These are phyloP conservation scores for Mugil cephalus DNA, from an alignment of 2,113 vertebrate genomes.

Conservation along the genomic window DNA sequence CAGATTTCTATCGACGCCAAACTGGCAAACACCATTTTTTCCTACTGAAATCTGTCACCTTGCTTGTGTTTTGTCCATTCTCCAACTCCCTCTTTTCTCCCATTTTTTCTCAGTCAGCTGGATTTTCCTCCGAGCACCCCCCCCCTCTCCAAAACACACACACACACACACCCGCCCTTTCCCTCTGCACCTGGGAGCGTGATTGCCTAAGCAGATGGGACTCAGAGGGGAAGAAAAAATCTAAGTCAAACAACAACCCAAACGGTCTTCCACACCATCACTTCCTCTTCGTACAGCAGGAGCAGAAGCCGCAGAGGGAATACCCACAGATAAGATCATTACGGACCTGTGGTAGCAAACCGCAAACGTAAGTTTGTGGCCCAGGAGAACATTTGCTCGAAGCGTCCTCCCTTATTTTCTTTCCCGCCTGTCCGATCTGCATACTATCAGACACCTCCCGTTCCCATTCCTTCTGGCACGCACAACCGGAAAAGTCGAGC, in stretches of 20 bases:
- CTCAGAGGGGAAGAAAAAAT: constrained; percentile 69
- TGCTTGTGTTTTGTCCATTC: constrained; percentile 42
- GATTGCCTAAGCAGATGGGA: constrained; percentile 81
- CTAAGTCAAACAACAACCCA: constrained; percentile 72
- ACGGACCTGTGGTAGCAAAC: constrained; percentile 14
- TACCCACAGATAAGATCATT: constrained; percentile 61
- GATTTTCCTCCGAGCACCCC: constrained; percentile 39
- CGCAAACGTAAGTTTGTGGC: constrained; percentile 22
- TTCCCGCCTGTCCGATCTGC: constrained; percentile 46
- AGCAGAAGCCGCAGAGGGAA: constrained; percentile 59
- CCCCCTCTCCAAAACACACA: background rate
- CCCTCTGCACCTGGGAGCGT: constrained; percentile 76
- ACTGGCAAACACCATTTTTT: constrained; percentile 5
- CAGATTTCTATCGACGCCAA: constrained; percentile 26
- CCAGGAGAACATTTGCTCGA: constrained; percentile 14
- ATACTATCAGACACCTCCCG: constrained; percentile 61
- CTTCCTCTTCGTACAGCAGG: constrained; percentile 59
- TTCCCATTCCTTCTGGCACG: constrained; percentile 52
- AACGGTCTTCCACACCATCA: constrained; percentile 60
- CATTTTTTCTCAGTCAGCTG: constrained; percentile 62
- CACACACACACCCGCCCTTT: constrained; percentile 12
- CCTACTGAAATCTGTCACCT: constrained; percentile 40
- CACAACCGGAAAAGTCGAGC: constrained; percentile 59
- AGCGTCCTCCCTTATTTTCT: constrained; percentile 15
- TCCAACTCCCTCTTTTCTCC: constrained; percentile 27